Base-by-base conservation (phyloP, 2,888 invertebrate genomes). In the Athripsodes cinereus region DNA sequence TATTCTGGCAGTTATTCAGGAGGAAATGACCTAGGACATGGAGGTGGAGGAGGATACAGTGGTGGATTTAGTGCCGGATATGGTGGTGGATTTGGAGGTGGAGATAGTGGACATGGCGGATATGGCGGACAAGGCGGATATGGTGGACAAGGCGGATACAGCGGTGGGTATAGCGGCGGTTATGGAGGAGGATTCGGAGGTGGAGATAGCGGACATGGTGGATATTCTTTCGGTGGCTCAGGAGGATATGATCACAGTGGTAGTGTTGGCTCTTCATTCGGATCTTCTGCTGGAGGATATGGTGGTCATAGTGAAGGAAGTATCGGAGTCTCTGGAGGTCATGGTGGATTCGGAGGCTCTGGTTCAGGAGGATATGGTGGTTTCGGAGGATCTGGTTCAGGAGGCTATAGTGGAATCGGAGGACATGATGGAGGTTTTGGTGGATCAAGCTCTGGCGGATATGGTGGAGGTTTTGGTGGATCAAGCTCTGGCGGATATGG, bases 101-200 rank as follows among this genome's bases (percentile, higher is more conserved):
- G 47, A 18, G 21, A 21, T 16, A 20, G 2, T 11, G 47, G 47
- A 3, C 40, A 40, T 16, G 46, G 47, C 21, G 53, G 53, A 35
- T 49, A 55, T 35, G 31, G 34, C 68, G 67, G 70, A 52, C 72
- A 75, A 61, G 67, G 68, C 44, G 73, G 74, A 22, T 19, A 44
- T 10, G 56, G 52, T 31, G 52, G 44, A 18, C 49, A 46, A 11
- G 46, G 57, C 3, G 62, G 49, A 47, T 62, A 8, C 21, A 47
- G 55, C 19, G 48, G 48, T 48, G 66, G 63, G 2, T 46, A 10
- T 10, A 18, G 20, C 48, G 19, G 11, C 48, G 18, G 13, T 48
- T 11, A 19, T 8, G 2, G 5, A 26, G 2, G 5, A 22, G 66
- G 66, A 11, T 49, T 46, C 47, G 60, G 61, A 31, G 57, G 58